phyloP scores from a whole-genome alignment of 2,113 vertebrate species.

The Toxostoma redivivum region DNA sequence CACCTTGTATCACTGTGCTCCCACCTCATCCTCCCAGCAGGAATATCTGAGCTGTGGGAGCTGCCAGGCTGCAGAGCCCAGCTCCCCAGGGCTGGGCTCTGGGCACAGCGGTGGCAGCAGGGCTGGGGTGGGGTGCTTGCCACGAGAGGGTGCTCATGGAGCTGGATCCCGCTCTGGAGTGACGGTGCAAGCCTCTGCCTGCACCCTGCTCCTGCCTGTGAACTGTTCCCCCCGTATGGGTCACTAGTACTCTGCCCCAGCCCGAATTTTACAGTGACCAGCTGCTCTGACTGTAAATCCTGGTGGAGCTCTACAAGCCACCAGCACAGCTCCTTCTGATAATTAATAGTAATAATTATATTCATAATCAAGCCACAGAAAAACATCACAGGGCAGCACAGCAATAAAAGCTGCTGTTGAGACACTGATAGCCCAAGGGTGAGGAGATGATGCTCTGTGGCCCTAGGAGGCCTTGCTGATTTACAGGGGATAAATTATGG shows the following conservation, averaged over 20 bases:
- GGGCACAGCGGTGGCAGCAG: not conserved
- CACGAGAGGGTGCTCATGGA: slow-evolving; percentile 9
- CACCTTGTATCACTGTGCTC: not conserved
- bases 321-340: not conserved
- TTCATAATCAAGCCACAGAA: not conserved
- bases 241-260: not conserved
- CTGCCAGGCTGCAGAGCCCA: not conserved
- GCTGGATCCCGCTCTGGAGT: not conserved
- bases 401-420: not conserved
- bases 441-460: not conserved
- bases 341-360: not conserved
- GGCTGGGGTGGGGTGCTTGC: not conserved
- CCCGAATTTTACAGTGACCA: rapidly evolving
- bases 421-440: not conserved
- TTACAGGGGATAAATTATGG: not conserved
- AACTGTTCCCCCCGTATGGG: rapidly evolving
- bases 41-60: not conserved
- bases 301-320: not conserved
- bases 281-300: not conserved
- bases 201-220: not conserved
- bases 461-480: not conserved
- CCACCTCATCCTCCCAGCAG: not conserved
- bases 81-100: rapidly evolving
- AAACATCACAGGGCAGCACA: not conserved
- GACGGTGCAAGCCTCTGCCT: not conserved